Evolutionary conservation across 2,888 invertebrate species (phyloP).

Genomic region (Plagiodera versicolora): DNA sequence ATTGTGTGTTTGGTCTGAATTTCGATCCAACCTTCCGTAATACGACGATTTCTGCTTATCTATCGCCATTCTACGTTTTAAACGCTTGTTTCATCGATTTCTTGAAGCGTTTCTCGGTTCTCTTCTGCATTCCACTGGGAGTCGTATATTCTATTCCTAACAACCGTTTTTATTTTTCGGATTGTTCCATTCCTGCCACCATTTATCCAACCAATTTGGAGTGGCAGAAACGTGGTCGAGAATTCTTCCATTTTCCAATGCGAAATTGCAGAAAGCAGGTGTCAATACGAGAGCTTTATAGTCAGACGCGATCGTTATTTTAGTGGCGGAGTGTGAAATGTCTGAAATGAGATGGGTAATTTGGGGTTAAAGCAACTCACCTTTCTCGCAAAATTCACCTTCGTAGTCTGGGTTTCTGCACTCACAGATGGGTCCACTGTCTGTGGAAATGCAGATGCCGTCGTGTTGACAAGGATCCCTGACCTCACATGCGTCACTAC

Average conservation of each 20-base stretch:
- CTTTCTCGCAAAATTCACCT: constrained; percentile 93
- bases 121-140: constrained; percentile 10
- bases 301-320: no score
- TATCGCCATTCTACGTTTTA: background rate
- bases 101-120: background rate
- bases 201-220: constrained; percentile 10
- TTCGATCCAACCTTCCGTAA: background rate
- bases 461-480: constrained; percentile 93
- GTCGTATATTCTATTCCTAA: constrained; percentile 21
- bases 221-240: background rate
- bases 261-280: background rate
- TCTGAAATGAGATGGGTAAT: background rate
- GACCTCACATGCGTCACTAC: constrained; percentile 82
- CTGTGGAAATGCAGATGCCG: constrained; percentile 94
- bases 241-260: background rate
- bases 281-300: background rate
- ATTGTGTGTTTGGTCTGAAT: no score
- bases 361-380: no score
- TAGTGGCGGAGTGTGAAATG: background rate
- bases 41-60: background rate
- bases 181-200: constrained; percentile 10
- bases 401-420: constrained; percentile 91
- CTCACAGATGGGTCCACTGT: constrained; percentile 93
- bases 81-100: background rate
- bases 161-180: constrained; percentile 21